Conservation (phyloP, 2,888 invertebrate species). For the Notodonta dromedarius region DNA sequence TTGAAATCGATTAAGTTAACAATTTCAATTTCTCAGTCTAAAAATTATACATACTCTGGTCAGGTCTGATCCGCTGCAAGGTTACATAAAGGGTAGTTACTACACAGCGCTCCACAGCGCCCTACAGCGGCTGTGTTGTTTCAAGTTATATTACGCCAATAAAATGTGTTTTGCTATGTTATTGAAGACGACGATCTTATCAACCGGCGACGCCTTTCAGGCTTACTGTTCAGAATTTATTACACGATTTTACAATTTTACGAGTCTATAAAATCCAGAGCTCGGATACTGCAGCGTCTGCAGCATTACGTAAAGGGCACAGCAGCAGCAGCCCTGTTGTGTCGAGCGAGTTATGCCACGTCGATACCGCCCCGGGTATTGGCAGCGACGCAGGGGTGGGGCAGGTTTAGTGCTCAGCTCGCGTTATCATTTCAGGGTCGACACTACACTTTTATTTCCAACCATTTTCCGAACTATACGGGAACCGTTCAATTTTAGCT, state of each 20-base stretch:
- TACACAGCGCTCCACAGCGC: neutral
- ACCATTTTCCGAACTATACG: neutral
- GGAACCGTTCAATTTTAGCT: neutral
- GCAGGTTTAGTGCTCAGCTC: neutral
- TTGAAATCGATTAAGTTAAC: no score
- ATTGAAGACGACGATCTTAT: neutral
- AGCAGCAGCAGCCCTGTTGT: neutral
- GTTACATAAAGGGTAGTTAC: neutral
- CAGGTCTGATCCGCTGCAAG: neutral
- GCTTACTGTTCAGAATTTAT: neutral
- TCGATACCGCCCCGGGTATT: neutral
- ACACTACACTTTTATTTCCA: neutral
- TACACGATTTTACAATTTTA: neutral
- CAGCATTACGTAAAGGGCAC: slow-evolving; percentile 11
- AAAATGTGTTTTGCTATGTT: neutral
- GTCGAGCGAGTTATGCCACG: neutral
- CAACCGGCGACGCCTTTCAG: neutral
- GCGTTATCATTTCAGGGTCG: neutral
- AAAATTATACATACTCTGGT: no score
- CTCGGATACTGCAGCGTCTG: slow-evolving; percentile 4
- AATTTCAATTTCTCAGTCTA: no score
- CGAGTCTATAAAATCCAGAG: neutral
- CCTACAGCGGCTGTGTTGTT: neutral
- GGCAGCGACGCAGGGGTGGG: neutral
- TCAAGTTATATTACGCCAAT: neutral